Base-by-base conservation (phyloP, 2,797 vertebrate genomes). In the Periparus ater region DNA sequence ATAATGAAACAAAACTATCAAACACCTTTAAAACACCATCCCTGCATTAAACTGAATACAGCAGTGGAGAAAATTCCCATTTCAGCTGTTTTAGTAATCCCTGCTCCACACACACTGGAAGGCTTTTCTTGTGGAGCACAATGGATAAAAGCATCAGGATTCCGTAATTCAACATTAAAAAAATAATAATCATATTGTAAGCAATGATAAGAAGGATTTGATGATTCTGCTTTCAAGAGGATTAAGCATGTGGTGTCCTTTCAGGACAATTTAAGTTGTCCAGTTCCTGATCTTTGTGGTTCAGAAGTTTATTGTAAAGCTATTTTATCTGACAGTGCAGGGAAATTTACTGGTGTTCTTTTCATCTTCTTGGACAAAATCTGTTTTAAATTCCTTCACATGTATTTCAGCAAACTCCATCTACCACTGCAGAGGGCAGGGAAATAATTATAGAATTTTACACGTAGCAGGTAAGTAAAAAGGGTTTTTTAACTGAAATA, bases 321-420 rank as follows among this genome's bases (percentile, higher is more conserved):
- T 96, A 66, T 93, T 95, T 96, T 57, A 88, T 50, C 47, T 89
- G 63, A 82, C 81, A 92, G 58, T 9, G 74, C 53, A 14, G 63
- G 88, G 70, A 97, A 74, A 95, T 97, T 88, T 74, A 95, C 88
- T 17, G 70, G 73, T 51, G 90, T 60, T 30, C 71, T 63, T 97
- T 95, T 95, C 83, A 95, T 45, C 94, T 88, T 53, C 74, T 93
- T 27, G 51, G 54, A 84, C 15, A 74, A 95, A 91, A 82, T 81
- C 8, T 74, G 4, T 29, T 85, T 54, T 55, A 57, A 87, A 57
- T 51, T 77, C 34, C 71, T 67, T 61, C 53, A 47, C 22, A 1
- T 1, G 10, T 30, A 73, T 82, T 92, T 92, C 40, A 58, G 51
- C 34, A 8, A 85, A 63, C 9, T 6, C 22, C 36, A 18, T 57